phyloP scores from a whole-genome alignment of 2,113 vertebrate species.

The Choloepus hoffmanni region DNA sequence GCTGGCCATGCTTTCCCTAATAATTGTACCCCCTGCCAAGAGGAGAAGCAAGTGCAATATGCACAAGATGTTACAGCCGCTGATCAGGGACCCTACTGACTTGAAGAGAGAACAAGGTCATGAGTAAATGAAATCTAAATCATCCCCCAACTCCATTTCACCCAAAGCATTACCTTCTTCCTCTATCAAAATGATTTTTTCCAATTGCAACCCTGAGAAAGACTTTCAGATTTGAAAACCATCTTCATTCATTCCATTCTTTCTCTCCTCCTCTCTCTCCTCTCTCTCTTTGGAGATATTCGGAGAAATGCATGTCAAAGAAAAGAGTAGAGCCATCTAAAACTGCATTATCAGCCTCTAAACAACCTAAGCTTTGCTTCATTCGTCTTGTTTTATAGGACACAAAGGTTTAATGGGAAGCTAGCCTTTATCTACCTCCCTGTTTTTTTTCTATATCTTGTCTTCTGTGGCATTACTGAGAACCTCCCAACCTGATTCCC shows the following conservation, averaged over 20 bases:
- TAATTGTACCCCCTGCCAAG: not conserved
- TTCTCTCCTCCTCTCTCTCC: not conserved
- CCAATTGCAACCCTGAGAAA: not conserved
- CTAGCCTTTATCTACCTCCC: not conserved
- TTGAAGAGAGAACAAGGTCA: not conserved
- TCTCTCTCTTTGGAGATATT: not conserved
- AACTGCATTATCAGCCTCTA: not conserved
- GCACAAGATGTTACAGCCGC: not conserved
- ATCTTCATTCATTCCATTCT: not conserved
- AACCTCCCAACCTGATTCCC: not conserved
- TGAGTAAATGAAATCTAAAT: slow-evolving; percentile 23
- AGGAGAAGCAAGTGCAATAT: not conserved
- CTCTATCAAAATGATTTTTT: not conserved
- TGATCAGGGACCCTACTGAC: not conserved
- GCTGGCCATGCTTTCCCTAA: not conserved
- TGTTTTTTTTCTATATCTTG: not conserved
- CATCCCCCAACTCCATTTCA: not conserved
- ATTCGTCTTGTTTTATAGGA: not conserved
- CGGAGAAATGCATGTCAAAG: not conserved
- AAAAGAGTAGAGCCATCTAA: not conserved
- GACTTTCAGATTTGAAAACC: not conserved
- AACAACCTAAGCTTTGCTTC: not conserved
- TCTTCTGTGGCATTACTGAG: not conserved
- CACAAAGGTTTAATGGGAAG: not conserved
- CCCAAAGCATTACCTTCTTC: not conserved